phyloP scores from a whole-genome alignment of 2,797 vertebrate species.

The Buceros bicornis region DNA sequence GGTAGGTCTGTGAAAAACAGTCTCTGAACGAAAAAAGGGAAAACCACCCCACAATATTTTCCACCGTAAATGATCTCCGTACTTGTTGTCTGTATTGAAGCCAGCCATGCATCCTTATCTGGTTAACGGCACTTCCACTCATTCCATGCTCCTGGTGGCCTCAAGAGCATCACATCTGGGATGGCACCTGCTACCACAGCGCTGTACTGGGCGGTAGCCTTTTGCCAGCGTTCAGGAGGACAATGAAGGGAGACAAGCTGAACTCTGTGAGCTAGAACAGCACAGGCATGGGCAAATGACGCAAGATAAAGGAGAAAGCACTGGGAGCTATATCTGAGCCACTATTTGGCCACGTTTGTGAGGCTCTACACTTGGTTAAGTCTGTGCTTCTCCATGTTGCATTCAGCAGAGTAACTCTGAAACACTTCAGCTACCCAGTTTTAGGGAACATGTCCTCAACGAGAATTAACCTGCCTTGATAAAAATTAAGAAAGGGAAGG shows the following conservation, averaged over 20 bases:
- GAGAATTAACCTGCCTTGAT: accelerated
- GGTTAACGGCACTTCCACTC: neutral
- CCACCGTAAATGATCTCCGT: neutral
- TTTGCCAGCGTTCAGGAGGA: neutral
- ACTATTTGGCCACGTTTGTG: neutral
- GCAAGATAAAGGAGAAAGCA: neutral
- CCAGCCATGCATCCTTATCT: neutral
- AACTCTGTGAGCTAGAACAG: neutral
- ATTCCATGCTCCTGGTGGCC: neutral
- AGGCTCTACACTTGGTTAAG: neutral
- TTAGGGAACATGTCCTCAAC: neutral
- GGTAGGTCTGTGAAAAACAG: neutral
- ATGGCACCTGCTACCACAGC: neutral
- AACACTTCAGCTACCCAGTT: neutral
- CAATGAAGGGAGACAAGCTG: neutral
- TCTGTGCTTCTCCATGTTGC: neutral
- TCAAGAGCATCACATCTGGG: neutral
- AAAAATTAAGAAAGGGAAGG: neutral
- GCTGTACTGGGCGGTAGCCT: neutral
- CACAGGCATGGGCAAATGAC: neutral
- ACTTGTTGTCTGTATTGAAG: neutral
- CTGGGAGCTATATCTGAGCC: neutral
- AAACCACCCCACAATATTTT: neutral
- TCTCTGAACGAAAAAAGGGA: neutral
- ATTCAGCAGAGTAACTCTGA: neutral